Evolutionary conservation across 2,888 invertebrate genomes (phyloP), one percentile per base, ranked within the genome.

Genomic region (Agrochola litura): DNA sequence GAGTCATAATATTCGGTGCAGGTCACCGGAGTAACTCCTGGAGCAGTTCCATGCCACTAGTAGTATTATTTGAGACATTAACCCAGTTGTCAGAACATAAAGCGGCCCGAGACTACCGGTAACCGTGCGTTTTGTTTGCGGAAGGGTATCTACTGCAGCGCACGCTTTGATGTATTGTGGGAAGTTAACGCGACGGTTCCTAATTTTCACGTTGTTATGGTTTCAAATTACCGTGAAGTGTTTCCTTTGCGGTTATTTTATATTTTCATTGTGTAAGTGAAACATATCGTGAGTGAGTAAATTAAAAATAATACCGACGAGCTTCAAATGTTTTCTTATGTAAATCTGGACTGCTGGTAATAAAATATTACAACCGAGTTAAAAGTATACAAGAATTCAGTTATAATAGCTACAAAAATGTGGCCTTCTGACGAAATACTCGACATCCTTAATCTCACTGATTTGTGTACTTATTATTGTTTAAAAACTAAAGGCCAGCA

Each of bases 21-120:
- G 94, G 94, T 95, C 92, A 94, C 93, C 91, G 88, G 95, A 92
- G 85, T 93, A 88, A 82, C 79, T 89, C 85, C 86, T 90, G 86
- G 84, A 87, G 87, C 86, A 86, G 92, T 91, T 90, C 90, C 91
- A 88, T 89, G 88, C 90, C 87, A 90, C 89, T 89, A 87, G 89
- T 91, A 92, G 92, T 90, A 94, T 84, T 93, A 93, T 93, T 93
- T 87, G 89, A 86, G 88, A 86, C 91, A 94, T 96, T 96, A 95
- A 96, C 96, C 96, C 87, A 95, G 88, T 92, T 96, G 91, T 84
- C 75, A 60, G 86, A 87, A 87, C 90, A 90, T 93, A 91, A 95
- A 93, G 88, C 88, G 84, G 76, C 82, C 89, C 86, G 90, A 90
- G 84, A 82, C 87, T 89, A 80, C 84, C 86, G 83, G 86, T 90